Evolutionary conservation across 2,113 vertebrate species (phyloP).

Genomic region (Solea senegalensis): DNA sequence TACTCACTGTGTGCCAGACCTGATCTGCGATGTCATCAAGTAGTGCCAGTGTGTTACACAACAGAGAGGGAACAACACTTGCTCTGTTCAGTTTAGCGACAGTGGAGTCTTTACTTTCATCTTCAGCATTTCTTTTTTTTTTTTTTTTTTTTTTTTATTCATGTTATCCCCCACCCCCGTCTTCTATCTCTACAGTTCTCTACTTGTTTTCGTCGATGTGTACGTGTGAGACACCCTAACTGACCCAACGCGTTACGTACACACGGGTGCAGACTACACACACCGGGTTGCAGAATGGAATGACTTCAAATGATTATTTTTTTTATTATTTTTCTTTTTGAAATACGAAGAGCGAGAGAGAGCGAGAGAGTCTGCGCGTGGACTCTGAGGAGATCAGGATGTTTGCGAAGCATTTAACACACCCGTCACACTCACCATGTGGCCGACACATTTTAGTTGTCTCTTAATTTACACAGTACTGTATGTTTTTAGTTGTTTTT

Average conservation of each 20-base stretch:
- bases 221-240: conserved; percentile 53
- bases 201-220: conserved; percentile 57
- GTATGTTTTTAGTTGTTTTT: conserved; percentile 85
- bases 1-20: not conserved
- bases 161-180: conserved; percentile 31
- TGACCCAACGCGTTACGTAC: conserved; percentile 43
- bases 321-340: conserved; percentile 50
- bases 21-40: conserved; percentile 38
- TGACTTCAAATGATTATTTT: conserved; percentile 48
- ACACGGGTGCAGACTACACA: conserved; percentile 60
- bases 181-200: conserved; percentile 58
- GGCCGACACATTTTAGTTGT: conserved; percentile 51
- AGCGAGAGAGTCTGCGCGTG: conserved; percentile 45
- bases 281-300: conserved; percentile 50
- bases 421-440: conserved; percentile 86
- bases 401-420: conserved; percentile 89
- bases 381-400: conserved; percentile 75
- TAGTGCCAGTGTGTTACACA: conserved; percentile 60
- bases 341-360: conserved; percentile 45
- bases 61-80: conserved; percentile 58
- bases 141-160: not conserved
- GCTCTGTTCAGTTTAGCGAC: conserved; percentile 50
- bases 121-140: conserved; percentile 64
- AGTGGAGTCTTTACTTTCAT: conserved; percentile 78
- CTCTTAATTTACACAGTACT: conserved; percentile 90